Evolutionary conservation across 2,888 invertebrate species (phyloP), one percentile per base, ranked within the genome.

Genomic region (Anthophora plumipes): DNA sequence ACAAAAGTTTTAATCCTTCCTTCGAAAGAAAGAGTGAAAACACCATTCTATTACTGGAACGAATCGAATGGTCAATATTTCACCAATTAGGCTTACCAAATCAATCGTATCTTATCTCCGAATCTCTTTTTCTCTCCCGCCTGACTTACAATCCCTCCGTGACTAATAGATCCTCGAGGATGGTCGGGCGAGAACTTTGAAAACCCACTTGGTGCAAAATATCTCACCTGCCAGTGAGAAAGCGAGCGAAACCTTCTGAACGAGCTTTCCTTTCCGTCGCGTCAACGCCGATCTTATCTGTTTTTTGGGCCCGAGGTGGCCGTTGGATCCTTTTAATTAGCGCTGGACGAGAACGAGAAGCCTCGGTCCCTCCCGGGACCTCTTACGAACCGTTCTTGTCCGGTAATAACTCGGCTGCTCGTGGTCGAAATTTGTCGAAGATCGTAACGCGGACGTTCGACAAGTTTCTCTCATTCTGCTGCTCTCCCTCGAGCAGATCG

Each of bases 281-380:
- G 90, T 90, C 90, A 89, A 90, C 86, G 83, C 74, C 85, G 92
- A 92, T 89, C 89, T 89, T 88, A 89, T 88, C 89, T 85, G 64
- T 14, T 31, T n/a, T 31, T 59, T 48, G 37, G 20, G 6, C 71
- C 66, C 77, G 61, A 80, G 84, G 84, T 75, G 85, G 69, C 82
- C 86, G 85, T 87, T 87, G 88, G 90, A 89, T 92, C 91, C 91
- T 92, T 92, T 92, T 93, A 92, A 93, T 93, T 93, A 92, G 90
- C 87, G 86, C 79, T 85, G 83, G 85, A 77, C 84, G 83, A 89
- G 89, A 22, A 31, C 89, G 88, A 83, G 88, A 88, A 84, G 84
- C 86, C 84, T 88, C 84, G 55, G 17, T 22, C 46, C 61, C 61
- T 43, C 25, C 54, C 22, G 55, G 37, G 59, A 82, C 88, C 52